Evolutionary conservation across 2,888 invertebrate genomes (phyloP).

Genomic region (Nemapogon koenigi): DNA sequence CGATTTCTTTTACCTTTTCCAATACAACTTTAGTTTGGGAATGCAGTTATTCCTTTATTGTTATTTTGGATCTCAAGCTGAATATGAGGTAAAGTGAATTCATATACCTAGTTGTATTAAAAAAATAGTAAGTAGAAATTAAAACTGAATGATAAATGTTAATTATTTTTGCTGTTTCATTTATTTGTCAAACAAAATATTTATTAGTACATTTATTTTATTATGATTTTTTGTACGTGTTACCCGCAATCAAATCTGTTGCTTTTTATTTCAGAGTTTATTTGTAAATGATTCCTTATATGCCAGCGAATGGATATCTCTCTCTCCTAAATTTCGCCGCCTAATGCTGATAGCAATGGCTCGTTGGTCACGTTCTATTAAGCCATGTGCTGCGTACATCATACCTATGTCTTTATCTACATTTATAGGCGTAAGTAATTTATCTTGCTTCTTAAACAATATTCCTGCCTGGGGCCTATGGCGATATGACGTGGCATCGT

Average conservation of each 20-base stretch:
- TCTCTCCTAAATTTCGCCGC: constrained; percentile 10
- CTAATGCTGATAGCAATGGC: constrained; percentile 9
- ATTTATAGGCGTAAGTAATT: constrained; percentile 8
- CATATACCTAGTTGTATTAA: too few relatives aligned
- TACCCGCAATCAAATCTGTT: too few relatives aligned
- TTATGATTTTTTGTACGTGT: too few relatives aligned
- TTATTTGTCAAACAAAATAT: too few relatives aligned
- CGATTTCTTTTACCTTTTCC: constrained; percentile 8
- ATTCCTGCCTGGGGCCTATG: too few relatives aligned
- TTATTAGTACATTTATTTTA: too few relatives aligned
- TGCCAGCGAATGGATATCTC: constrained; percentile 9
- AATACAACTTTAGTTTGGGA: constrained; percentile 8
- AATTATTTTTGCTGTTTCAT: too few relatives aligned
- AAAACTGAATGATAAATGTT: too few relatives aligned
- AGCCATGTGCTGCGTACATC: constrained; percentile 9
- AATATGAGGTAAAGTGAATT: constrained; percentile 9
- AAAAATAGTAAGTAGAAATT: too few relatives aligned
- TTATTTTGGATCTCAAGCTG: constrained; percentile 9
- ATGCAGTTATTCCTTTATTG: constrained; percentile 11
- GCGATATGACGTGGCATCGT: too few relatives aligned
- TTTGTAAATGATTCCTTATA: constrained; percentile 11
- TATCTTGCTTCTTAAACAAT: too few relatives aligned
- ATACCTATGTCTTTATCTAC: constrained; percentile 10
- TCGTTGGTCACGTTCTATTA: constrained; percentile 7
- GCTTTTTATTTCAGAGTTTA: too few relatives aligned